Evolutionary conservation across 2,888 invertebrate genomes (phyloP).

Genomic region (Melinaea marsaeus): DNA sequence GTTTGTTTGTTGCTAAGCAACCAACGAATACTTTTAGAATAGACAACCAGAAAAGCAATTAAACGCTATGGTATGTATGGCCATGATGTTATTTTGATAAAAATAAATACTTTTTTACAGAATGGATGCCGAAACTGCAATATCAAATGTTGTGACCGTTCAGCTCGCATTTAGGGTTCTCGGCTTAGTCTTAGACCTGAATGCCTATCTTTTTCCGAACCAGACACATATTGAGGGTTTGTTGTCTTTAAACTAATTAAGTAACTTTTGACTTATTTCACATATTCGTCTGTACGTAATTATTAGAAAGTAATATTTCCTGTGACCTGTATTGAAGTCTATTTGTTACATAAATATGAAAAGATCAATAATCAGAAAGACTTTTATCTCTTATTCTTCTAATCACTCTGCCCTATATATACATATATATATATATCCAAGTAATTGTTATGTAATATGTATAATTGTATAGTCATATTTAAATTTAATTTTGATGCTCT

Average conservation of each 20-base stretch:
- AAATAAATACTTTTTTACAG: background rate
- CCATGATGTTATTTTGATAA: background rate
- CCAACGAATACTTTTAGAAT: constrained; percentile 7
- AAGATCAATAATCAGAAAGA: too few relatives aligned
- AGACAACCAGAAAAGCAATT: background rate
- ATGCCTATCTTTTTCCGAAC: constrained; percentile 53
- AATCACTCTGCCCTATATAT: too few relatives aligned
- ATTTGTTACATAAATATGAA: background rate
- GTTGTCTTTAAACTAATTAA: constrained; percentile 9
- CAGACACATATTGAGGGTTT: constrained; percentile 65
- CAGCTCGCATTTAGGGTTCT: constrained; percentile 18
- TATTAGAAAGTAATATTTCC: background rate
- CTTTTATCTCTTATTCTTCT: too few relatives aligned
- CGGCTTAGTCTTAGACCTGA: constrained; percentile 14
- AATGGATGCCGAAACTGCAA: constrained; percentile 8
- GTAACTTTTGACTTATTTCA: constrained; percentile 3
- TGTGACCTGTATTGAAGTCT: background rate
- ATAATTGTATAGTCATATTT: background rate
- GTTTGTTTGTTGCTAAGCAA: constrained; percentile 26
- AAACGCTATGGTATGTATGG: background rate
- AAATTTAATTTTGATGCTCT: too few relatives aligned
- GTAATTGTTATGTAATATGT: too few relatives aligned
- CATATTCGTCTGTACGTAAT: background rate
- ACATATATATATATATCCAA: too few relatives aligned
- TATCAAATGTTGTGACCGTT: constrained; percentile 7